Evolutionary conservation across 1,140 invertebrate genomes (phyloP).

Genomic region (Leptonema lineaticorne): DNA sequence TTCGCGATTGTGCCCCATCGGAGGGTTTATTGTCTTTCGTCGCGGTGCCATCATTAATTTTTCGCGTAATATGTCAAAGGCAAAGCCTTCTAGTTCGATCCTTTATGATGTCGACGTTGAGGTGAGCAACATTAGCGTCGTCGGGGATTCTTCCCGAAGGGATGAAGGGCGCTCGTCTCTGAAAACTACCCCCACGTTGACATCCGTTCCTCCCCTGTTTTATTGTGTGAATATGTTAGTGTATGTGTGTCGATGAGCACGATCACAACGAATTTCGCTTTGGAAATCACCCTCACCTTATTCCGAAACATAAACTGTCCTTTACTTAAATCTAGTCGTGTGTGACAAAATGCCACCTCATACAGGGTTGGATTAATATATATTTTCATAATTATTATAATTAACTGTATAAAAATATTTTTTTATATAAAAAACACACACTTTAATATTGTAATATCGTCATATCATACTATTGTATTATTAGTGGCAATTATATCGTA

Average conservation of each 20-base stretch:
- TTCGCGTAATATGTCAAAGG: conserved; percentile 30
- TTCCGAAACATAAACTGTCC: conserved; percentile 43
- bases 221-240: too few species aligned
- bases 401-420: too few species aligned
- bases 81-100: conserved; percentile 14
- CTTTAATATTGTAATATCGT: too few species aligned
- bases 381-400: too few species aligned
- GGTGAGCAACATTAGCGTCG: conserved; percentile 8
- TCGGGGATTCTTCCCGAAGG: background rate
- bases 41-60: conserved; percentile 26
- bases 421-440: too few species aligned
- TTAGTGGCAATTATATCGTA: too few species aligned
- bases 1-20: background rate
- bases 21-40: conserved; percentile 13
- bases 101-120: conserved; percentile 16
- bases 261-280: conserved; percentile 23
- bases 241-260: too few species aligned
- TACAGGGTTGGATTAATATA: conserved; percentile 24
- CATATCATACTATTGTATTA: too few species aligned
- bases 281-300: conserved; percentile 38
- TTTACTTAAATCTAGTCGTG: conserved; percentile 40
- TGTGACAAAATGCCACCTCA: conserved; percentile 38
- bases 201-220: too few species aligned
- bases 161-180: too few species aligned
- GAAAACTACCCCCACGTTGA: too few species aligned